Conservation (phyloP, 2,888 invertebrate genomes). For the Portevinia maculata region DNA sequence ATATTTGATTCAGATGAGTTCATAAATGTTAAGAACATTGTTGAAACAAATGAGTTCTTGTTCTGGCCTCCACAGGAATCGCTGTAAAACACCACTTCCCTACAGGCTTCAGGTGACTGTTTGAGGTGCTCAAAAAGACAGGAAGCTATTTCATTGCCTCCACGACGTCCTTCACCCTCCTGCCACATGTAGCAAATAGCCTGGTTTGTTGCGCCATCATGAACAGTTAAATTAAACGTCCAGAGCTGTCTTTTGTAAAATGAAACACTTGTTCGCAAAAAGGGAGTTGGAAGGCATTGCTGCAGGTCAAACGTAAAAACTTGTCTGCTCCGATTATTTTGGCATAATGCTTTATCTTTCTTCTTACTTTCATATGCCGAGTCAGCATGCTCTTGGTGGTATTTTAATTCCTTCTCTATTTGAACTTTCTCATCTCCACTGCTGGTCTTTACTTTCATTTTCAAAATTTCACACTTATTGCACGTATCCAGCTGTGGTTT, state of each 20-base stretch:
- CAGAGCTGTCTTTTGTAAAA: constrained; percentile 68
- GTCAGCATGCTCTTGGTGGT: constrained; percentile 15
- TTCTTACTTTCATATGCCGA: constrained; percentile 31
- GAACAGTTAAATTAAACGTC: constrained; percentile 62
- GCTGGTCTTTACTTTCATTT: too few relatives aligned
- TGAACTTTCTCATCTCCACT: too few relatives aligned
- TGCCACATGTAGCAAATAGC: constrained; percentile 71
- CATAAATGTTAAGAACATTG: constrained; percentile 52
- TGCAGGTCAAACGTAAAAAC: constrained; percentile 52
- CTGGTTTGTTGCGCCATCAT: constrained; percentile 56
- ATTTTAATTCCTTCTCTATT: too few relatives aligned
- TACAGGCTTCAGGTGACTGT: constrained; percentile 33
- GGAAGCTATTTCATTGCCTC: constrained; percentile 68
- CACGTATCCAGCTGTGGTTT: too few relatives aligned
- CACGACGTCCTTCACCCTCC: constrained; percentile 64
- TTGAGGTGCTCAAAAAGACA: constrained; percentile 60
- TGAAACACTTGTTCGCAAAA: constrained; percentile 53
- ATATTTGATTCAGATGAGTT: constrained; percentile 15
- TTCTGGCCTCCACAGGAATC: constrained; percentile 67
- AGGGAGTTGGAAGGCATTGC: constrained; percentile 69
- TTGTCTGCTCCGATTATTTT: constrained; percentile 16
- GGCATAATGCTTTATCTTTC: constrained; percentile 33
- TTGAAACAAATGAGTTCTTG: constrained; percentile 64
- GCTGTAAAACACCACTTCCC: constrained; percentile 68
- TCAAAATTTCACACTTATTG: too few relatives aligned